Evolutionary conservation across 2,888 invertebrate species (phyloP).

Genomic region (Hydriomena furcata): DNA sequence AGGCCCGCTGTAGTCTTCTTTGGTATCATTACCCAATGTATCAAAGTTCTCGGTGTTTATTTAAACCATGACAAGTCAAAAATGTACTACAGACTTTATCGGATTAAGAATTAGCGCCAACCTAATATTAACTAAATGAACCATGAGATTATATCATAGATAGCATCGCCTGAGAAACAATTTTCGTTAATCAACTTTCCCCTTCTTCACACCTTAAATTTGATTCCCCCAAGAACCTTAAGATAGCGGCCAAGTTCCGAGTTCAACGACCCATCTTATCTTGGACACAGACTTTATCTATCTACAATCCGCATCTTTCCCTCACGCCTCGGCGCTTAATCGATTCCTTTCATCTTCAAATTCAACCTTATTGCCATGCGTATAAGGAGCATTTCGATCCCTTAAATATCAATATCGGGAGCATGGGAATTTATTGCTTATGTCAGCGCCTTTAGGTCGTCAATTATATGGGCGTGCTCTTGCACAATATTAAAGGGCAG

Average conservation of each 20-base stretch:
- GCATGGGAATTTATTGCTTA: slow-evolving; percentile 42
- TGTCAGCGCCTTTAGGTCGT: slow-evolving; percentile 37
- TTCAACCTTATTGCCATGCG: slow-evolving; percentile 51
- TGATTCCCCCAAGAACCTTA: slow-evolving; percentile 50
- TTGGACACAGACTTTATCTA: slow-evolving; percentile 66
- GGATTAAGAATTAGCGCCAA: slow-evolving; percentile 1
- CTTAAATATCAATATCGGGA: slow-evolving; percentile 26
- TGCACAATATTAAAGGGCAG: slow-evolving; percentile 39
- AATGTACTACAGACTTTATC: slow-evolving; percentile 1
- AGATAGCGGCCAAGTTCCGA: slow-evolving; percentile 52
- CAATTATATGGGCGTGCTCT: slow-evolving; percentile 31
- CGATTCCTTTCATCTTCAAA: slow-evolving; percentile 51
- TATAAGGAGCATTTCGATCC: slow-evolving; percentile 48
- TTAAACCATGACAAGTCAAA: background rate
- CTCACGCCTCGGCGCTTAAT: slow-evolving; percentile 54
- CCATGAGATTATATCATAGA: slow-evolving; percentile 15
- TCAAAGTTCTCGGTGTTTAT: background rate
- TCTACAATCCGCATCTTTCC: slow-evolving; percentile 64
- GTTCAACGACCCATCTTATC: slow-evolving; percentile 74
- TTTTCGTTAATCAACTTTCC: slow-evolving; percentile 31
- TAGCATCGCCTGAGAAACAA: slow-evolving; percentile 16
- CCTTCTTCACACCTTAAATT: slow-evolving; percentile 30
- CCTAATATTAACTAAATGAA: slow-evolving; percentile 14
- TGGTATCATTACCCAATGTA: too few relatives aligned
- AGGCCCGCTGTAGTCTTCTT: too few relatives aligned